Evolutionary conservation across 1,140 invertebrate genomes (phyloP).

Genomic region (Drosophila tsacasi): DNA sequence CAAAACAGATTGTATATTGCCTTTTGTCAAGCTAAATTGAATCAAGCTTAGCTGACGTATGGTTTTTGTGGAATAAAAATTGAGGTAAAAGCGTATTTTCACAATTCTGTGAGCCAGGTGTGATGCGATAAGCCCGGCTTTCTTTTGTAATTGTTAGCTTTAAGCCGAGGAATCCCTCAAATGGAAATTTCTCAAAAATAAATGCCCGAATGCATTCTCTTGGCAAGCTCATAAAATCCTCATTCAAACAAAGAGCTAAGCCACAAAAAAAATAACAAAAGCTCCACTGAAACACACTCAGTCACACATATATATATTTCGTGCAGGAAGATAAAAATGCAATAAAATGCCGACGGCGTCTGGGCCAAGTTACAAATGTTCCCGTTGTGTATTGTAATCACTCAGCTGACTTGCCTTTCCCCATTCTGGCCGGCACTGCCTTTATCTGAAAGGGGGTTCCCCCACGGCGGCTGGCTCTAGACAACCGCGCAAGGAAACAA

Average conservation of each 20-base stretch:
- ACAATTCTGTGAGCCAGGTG: slow-evolving; percentile 13
- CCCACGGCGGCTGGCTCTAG: slow-evolving; percentile 3
- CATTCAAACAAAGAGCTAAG: slow-evolving; percentile 39
- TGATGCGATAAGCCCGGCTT: slow-evolving; percentile 45
- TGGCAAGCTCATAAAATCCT: slow-evolving; percentile 42
- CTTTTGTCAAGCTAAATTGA: slow-evolving; percentile 31
- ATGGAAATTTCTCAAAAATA: slow-evolving; percentile 30
- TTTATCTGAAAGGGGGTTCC: slow-evolving; percentile 17
- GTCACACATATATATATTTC: background rate
- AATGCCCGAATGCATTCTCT: slow-evolving; percentile 10
- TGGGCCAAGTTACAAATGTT: slow-evolving; percentile 51
- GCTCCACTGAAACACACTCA: slow-evolving; percentile 13
- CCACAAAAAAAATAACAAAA: slow-evolving; percentile 35
- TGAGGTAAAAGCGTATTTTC: slow-evolving; percentile 15
- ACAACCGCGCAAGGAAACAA: slow-evolving; percentile 9
- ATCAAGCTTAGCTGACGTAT: slow-evolving; percentile 28
- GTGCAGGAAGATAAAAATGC: slow-evolving; percentile 57
- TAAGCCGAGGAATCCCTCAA: slow-evolving; percentile 14
- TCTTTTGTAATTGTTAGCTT: slow-evolving; percentile 30
- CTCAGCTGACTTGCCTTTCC: slow-evolving; percentile 36
- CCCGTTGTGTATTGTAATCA: slow-evolving; percentile 55
- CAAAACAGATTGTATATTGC: slow-evolving; percentile 34
- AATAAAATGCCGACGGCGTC: slow-evolving; percentile 55
- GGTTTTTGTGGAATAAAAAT: slow-evolving; percentile 31
- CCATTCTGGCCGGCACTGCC: background rate